Evolutionary conservation across 2,888 invertebrate species (phyloP), one percentile per base, ranked within the genome.

Genomic region (Drosophila subquinaria): DNA sequence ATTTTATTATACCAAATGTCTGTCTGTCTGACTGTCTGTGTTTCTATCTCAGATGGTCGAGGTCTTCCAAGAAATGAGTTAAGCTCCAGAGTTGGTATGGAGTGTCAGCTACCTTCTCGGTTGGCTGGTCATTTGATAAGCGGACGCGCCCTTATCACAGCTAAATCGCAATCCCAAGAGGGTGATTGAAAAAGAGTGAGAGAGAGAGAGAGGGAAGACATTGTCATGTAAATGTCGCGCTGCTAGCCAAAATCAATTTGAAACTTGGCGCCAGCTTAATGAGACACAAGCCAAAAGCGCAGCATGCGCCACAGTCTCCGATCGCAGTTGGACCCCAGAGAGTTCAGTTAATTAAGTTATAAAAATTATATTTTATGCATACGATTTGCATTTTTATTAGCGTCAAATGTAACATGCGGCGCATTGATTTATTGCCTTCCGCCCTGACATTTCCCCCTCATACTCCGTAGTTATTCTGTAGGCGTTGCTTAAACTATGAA

Each of bases 291-390:
- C 75, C 67, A 56, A 69, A 68, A 61, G 59, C 82, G 59, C 83
- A 86, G 89, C 88, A 59, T 70, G 82, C 57, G 48, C 38, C 59
- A 38, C 59, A 59, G 45, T 27, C 62, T n/a, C 51, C 40, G 65
- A n/a, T 20, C 56, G 20, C 57, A 50, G 47, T 38, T 45, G 23
- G 47, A 8, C 36, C 20, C 63, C 47, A 56, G 38, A 33, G 20
- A 30, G 23, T 33, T 53, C 51, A 45, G 50, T 84, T 89, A 84
- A 84, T 84, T 84, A 76, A 84, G 89, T 84, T 84, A 89, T 89
- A 84, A 84, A 84, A 89, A 89, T 89, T 89, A 87, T 84, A 84
- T 70, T 88, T 88, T 89, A 84, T 84, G 89, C 87, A 84, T 84
- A 89, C 76, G 74, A 84, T 84, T 84, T 84, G 84, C 88, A 84